phyloP scores from a whole-genome alignment of 2,888 invertebrate genomes.

The Amphipyra tragopoginis region DNA sequence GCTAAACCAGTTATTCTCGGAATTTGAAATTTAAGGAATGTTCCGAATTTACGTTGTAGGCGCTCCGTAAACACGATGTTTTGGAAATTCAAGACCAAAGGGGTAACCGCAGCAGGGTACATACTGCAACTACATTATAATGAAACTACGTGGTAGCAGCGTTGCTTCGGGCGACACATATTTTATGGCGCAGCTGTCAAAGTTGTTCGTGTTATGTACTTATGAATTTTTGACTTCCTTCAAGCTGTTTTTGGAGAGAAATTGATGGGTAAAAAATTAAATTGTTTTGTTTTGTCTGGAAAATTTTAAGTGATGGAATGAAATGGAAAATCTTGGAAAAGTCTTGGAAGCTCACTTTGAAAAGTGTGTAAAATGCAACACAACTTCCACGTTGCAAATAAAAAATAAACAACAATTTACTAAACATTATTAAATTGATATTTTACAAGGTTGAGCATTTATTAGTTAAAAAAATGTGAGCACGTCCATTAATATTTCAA shows the following conservation, averaged over 20 bases:
- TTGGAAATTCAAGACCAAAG: conserved; percentile 55
- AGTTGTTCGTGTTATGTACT: not conserved
- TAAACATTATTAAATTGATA: too few species aligned
- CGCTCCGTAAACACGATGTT: conserved; percentile 52
- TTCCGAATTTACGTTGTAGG: conserved; percentile 61
- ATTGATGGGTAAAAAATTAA: too few species aligned
- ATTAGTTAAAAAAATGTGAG: too few species aligned
- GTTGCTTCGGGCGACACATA: not conserved
- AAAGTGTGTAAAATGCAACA: too few species aligned
- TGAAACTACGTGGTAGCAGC: not conserved
- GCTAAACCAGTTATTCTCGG: conserved; percentile 63
- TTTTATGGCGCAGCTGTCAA: conserved; percentile 4
- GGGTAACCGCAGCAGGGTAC: conserved; percentile 44
- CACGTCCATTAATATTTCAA: too few species aligned
- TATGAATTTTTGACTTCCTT: not conserved
- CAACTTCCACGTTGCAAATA: too few species aligned
- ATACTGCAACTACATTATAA: conserved; percentile 34
- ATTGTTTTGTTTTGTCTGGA: too few species aligned
- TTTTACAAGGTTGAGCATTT: too few species aligned
- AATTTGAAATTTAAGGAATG: conserved; percentile 70
- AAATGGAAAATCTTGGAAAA: too few species aligned
- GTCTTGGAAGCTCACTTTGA: too few species aligned
- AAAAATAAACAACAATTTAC: too few species aligned
- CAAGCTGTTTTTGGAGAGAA: not conserved
- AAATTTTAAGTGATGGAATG: too few species aligned